These are phyloP conservation scores for Leucania comma DNA, from an alignment of 2,888 invertebrate genomes.

Conservation along the genomic window DNA sequence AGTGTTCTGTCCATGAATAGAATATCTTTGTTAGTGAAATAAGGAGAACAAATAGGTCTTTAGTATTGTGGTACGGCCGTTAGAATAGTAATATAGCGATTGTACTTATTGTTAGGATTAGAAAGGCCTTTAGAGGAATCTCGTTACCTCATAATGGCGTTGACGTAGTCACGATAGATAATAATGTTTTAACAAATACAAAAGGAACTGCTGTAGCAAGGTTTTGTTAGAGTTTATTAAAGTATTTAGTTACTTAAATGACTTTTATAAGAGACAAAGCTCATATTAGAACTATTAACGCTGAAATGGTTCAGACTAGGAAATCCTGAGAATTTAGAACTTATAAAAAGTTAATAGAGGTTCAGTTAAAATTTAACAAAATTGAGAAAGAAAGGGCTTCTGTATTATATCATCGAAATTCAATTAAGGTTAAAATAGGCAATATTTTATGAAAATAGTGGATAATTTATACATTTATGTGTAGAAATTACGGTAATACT, in stretches of 20 bases:
- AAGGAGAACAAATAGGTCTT: too few species aligned
- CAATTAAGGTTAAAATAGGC: background rate
- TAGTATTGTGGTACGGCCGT: background rate
- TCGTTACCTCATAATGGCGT: conserved; percentile 16
- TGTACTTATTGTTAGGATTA: conserved; percentile 10
- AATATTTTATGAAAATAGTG: background rate
- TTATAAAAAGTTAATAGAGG: background rate
- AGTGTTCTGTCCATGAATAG: background rate
- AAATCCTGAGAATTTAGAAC: background rate
- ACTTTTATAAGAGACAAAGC: background rate
- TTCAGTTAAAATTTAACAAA: background rate
- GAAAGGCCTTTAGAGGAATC: conserved; percentile 12
- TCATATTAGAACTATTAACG: background rate
- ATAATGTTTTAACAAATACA: background rate
- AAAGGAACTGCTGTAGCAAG: background rate
- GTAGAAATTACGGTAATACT: too few species aligned
- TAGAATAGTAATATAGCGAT: conserved; percentile 13
- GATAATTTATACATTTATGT: too few species aligned
- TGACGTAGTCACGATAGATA: background rate
- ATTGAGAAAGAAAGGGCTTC: background rate
- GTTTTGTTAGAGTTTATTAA: background rate
- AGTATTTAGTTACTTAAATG: background rate
- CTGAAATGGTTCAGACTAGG: background rate
- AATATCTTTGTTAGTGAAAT: background rate
- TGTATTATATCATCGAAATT: background rate